Evolutionary conservation across 1,140 invertebrate genomes (phyloP).

Genomic region (Rhysida immarginata): DNA sequence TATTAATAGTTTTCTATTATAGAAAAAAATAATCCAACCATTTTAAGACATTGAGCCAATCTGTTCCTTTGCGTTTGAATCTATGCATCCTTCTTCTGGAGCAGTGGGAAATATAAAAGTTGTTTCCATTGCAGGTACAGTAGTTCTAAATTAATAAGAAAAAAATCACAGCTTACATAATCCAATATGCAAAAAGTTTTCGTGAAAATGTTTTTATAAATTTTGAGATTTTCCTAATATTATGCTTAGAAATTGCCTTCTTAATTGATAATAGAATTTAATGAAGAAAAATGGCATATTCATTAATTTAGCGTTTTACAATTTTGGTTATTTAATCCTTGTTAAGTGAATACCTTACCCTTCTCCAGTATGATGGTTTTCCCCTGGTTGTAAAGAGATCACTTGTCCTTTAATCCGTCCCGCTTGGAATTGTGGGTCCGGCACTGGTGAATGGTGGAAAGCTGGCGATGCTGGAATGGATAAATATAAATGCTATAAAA

Average conservation of each 20-base stretch:
- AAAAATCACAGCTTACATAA: neutral
- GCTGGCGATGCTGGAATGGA: neutral
- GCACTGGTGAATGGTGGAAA: neutral
- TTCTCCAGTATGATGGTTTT: neutral
- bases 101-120: slow-evolving; percentile 5
- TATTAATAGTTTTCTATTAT: no score
- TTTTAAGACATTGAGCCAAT: no score
- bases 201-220: no score
- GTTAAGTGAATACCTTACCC: slow-evolving; percentile 1
- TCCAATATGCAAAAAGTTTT: no score
- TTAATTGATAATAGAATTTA: no score
- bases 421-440: neutral
- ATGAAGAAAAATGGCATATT: no score
- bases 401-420: slow-evolving; percentile 3
- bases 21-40: no score
- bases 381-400: neutral
- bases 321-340: no score
- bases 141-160: neutral
- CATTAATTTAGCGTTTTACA: no score
- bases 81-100: slow-evolving; percentile 1
- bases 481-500: no score
- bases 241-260: no score
- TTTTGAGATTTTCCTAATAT: no score
- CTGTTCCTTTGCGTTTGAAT: neutral
- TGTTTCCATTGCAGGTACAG: slow-evolving; percentile 1